These are phyloP conservation scores for Gasterosteus nipponicus DNA, from an alignment of 2,113 vertebrate species.

Conservation along the genomic window DNA sequence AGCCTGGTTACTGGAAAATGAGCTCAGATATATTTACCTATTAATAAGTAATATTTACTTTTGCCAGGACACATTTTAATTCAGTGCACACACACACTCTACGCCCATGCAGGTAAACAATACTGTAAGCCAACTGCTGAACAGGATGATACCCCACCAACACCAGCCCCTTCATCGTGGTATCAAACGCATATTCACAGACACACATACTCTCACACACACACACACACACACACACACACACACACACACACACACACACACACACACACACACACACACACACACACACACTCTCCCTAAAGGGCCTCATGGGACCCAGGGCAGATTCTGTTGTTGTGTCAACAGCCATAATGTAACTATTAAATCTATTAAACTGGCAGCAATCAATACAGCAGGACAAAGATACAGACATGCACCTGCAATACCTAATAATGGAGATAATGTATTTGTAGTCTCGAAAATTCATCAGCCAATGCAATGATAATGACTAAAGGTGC, in stretches of 20 bases:
- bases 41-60: constrained; percentile 12
- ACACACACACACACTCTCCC: background rate
- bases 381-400: constrained; percentile 3
- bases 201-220: constrained; percentile 1
- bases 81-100: background rate
- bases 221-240: background rate
- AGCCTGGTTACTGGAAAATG: background rate
- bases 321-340: constrained; percentile 24
- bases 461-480: background rate
- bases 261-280: background rate
- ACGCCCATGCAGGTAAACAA: constrained; percentile 24
- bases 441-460: background rate
- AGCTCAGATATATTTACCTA: background rate
- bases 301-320: background rate
- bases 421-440: background rate
- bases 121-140: background rate
- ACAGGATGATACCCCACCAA: background rate
- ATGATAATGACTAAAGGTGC: background rate
- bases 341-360: constrained; percentile 38
- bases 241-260: background rate
- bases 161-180: background rate
- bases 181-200: constrained; percentile 8
- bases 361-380: constrained; percentile 47
- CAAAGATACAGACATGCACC: constrained; percentile 2
- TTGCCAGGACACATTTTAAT: background rate